Conservation (phyloP, 2,113 vertebrate species). For the Gavia stellata region DNA sequence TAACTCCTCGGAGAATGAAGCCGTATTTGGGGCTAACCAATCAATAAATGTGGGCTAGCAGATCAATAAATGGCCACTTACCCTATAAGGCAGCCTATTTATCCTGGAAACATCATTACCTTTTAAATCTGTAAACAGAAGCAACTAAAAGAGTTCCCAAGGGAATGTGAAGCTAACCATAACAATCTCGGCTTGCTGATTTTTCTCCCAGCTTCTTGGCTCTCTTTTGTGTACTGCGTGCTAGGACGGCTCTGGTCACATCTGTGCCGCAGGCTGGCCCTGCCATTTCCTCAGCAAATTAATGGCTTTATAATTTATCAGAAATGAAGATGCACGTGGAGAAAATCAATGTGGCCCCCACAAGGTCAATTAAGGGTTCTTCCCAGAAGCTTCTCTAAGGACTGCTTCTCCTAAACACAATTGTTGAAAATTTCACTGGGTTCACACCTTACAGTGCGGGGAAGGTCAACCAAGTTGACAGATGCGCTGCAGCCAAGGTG, state of each 20-base stretch:
- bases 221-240: slow-evolving; percentile 81
- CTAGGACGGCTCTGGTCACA: slow-evolving; percentile 88
- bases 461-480: slow-evolving; percentile 41
- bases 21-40: slow-evolving; percentile 70
- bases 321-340: slow-evolving; percentile 95
- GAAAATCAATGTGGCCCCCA: slow-evolving; percentile 92
- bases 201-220: slow-evolving; percentile 81
- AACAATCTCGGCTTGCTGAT: slow-evolving; percentile 87
- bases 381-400: slow-evolving; percentile 76
- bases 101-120: slow-evolving; percentile 82
- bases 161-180: slow-evolving; percentile 87
- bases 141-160: slow-evolving; percentile 80
- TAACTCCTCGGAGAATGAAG: slow-evolving; percentile 67
- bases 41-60: slow-evolving; percentile 70
- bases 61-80: slow-evolving; percentile 82
- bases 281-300: slow-evolving; percentile 98
- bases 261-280: slow-evolving; percentile 90
- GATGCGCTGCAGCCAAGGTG: slow-evolving; percentile 14
- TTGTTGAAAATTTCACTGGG: slow-evolving; percentile 24
- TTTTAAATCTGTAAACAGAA: slow-evolving; percentile 91
- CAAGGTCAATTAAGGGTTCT: slow-evolving; percentile 96
- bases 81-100: slow-evolving; percentile 81
- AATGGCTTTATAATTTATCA: slow-evolving; percentile 99
- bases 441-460: neutral
- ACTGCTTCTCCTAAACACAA: slow-evolving; percentile 67